Evolutionary conservation across 23 tunicate genomes (phyloP), one percentile per base, ranked within the genome.

Genomic region (Halocynthia roretzi): DNA sequence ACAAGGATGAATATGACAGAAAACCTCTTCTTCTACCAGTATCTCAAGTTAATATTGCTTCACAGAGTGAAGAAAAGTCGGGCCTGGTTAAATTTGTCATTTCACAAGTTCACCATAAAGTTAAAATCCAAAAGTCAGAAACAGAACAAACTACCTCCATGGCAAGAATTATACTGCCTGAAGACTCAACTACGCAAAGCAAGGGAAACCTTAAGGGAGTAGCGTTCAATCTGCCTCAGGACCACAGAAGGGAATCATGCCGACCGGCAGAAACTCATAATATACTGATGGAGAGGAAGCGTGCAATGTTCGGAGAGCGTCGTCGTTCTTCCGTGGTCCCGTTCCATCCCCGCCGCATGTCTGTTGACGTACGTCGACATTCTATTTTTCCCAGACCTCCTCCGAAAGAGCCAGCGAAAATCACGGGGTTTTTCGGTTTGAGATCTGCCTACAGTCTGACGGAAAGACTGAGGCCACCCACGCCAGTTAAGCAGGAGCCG

Each of bases 311-410:
- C 40, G 80, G 86, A 8, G 71, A 82, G 10, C 62, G 86, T 0
- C 12, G 80, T 9, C 31, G 80, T 51, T 82, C 86, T 6, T 82
- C 86, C 10, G 64, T 71, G 19, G 50, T 81, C 66, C 86, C 80
- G n/a, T 82, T 82, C 60, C 61, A 56, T 7, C 17, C 70, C 10
- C 17, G 48, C 19, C 9, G 19, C 15, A 9, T 65, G 10, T 10
- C 70, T 65, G 70, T 65, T 65, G 74, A 82, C 54, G 86, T 74
- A 7, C 58, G 86, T 52, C 58, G 86, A 11, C 80, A 61, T 21
- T 73, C 71, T 62, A 82, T 82, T 14, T 48, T 62, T 50, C 66
- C 40, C 10, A 70, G 77, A 8, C 77, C 76, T 7, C 77, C 77
- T 6, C 84, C 84, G 20, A 58, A 61, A 6, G 68, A 53, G 15